These are phyloP conservation scores for Anastrepha obliqua DNA, from an alignment of 1,140 invertebrate species.

Conservation along the genomic window DNA sequence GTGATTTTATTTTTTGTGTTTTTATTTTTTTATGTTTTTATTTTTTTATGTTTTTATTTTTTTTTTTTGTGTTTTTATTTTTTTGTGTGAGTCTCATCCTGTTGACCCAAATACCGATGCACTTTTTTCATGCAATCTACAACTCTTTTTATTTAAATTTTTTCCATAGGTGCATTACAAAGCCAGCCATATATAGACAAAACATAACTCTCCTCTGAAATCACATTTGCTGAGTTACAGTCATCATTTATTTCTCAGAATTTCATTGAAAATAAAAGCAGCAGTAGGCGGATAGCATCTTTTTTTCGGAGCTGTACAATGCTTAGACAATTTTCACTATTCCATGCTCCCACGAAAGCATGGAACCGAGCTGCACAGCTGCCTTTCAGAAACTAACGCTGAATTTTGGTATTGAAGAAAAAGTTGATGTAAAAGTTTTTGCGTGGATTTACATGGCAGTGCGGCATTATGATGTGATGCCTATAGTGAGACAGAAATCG, in stretches of 20 bases:
- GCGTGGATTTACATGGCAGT: too few species aligned
- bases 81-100: not conserved
- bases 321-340: not conserved
- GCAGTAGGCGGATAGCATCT: not conserved
- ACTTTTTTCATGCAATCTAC: not conserved
- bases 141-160: not conserved
- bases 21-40: too few species aligned
- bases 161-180: not conserved
- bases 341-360: too few species aligned
- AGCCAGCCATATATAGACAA: not conserved
- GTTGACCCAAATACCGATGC: not conserved
- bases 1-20: too few species aligned
- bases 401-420: too few species aligned
- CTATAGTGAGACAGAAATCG: too few species aligned
- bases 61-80: not conserved
- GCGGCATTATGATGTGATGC: too few species aligned
- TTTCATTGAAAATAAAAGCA: not conserved
- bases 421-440: too few species aligned
- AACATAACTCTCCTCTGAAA: not conserved
- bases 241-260: not conserved
- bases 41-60: not conserved
- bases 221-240: not conserved
- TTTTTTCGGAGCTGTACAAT: not conserved
- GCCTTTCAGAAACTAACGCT: too few species aligned
- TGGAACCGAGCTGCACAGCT: too few species aligned